These are phyloP conservation scores for Blomia tropicalis DNA, from an alignment of 2,888 invertebrate genomes.

Conservation along the genomic window DNA sequence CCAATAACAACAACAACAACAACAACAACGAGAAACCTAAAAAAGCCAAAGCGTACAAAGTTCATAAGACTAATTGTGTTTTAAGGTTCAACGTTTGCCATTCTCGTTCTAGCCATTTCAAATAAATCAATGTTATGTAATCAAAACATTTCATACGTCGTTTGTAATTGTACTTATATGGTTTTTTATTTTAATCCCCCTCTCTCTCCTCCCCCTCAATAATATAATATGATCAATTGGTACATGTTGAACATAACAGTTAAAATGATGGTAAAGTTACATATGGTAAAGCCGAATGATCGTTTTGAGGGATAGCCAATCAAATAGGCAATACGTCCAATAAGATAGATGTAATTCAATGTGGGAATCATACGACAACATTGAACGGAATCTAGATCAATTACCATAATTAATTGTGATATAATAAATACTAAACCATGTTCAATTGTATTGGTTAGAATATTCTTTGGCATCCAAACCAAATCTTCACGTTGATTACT, in stretches of 20 bases:
- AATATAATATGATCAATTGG: background rate
- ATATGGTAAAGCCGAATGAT: background rate
- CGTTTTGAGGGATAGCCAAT: slow-evolving; percentile 3
- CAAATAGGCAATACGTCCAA: background rate
- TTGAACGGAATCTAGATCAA: background rate
- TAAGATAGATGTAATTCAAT: background rate
- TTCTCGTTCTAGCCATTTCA: no score
- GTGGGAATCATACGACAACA: background rate
- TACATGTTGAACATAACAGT: background rate
- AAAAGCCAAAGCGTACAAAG: no score
- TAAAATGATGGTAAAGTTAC: background rate
- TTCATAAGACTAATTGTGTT: no score
- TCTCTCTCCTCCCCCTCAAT: no score
- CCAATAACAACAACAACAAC: no score
- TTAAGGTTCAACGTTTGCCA: no score
- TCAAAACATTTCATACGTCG: no score
- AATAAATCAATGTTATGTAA: no score
- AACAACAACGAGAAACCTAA: no score
- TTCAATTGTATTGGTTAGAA: slow-evolving; percentile 7
- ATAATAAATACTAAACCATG: background rate
- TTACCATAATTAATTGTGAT: background rate
- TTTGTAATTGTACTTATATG: no score
- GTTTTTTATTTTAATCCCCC: no score
- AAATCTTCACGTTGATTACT: background rate
- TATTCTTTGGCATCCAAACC: background rate